Evolutionary conservation across 1,140 invertebrate species (phyloP).

Genomic region (Belonocnema kinseyi): DNA sequence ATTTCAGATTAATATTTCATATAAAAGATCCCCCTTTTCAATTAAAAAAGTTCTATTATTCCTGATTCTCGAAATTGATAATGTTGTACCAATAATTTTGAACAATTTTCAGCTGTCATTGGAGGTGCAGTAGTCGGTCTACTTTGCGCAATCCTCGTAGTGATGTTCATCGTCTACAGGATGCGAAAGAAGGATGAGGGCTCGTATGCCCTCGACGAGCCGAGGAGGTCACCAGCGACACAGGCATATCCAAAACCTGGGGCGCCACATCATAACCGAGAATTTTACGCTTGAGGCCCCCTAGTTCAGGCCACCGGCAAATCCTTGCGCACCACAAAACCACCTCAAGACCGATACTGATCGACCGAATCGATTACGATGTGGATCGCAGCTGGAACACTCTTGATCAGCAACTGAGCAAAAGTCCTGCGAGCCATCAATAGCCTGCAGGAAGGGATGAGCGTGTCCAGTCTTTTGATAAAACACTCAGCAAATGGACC

Average conservation of each 20-base stretch:
- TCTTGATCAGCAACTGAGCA: conserved; percentile 37
- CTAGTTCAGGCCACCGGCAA: conserved; percentile 50
- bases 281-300: conserved; percentile 93
- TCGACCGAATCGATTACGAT: conserved; percentile 40
- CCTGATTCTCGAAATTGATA: too few relatives aligned
- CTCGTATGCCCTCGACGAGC: conserved; percentile 97
- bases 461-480: background rate
- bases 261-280: conserved; percentile 88
- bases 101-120: conserved; percentile 89
- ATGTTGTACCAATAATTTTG: too few relatives aligned
- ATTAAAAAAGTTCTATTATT: too few relatives aligned
- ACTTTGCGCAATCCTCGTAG: conserved; percentile 96
- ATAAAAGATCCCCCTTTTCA: too few relatives aligned
- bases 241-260: conserved; percentile 89
- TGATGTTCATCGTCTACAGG: conserved; percentile 99
- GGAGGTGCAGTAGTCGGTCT: conserved; percentile 98
- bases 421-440: conserved; percentile 7
- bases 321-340: conserved; percentile 47
- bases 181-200: conserved; percentile 99
- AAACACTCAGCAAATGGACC: background rate
- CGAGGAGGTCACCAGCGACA: conserved; percentile 92
- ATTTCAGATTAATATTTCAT: too few relatives aligned
- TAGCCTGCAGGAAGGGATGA: conserved; percentile 22
- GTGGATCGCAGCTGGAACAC: conserved; percentile 16
- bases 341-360: conserved; percentile 40